Base-by-base conservation (phyloP, 1,140 invertebrate species). In the Dinothrombium tinctorium region DNA sequence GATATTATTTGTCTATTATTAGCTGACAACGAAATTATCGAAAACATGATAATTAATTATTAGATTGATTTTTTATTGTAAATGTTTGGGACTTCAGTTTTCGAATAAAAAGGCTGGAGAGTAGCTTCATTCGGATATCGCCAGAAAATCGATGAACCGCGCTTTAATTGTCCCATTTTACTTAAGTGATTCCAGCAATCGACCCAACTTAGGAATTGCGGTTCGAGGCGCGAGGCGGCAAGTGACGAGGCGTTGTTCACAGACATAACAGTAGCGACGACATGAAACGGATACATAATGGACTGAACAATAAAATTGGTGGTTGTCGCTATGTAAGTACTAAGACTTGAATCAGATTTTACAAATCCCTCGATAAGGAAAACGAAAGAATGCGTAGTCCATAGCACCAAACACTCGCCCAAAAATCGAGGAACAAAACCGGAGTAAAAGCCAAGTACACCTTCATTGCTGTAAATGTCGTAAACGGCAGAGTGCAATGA, bases 181-280 rank as follows among this genome's bases (percentile, higher is more conserved):
- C 37, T 48, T 26, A 90, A 57, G 51, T 84, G 73, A 17, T 59
- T 62, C 71, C 74, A 82, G 56, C 82, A 87, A 42, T 74, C 63
- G 2, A 69, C 54, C 81, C 80, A 89, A 37, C 60, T 67, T 2
- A 55, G 56, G 15, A 67, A 56, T 25, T 78, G 76, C 78, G 84
- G 84, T 9, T 68, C 58, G n/a, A 42, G 20, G 12, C 31, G 20
- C 5, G 41, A 21, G 3, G 40, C 40, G 25, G 19, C 19, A 9
- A 48, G 23, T 38, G 33, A 44, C 9, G 21, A 33, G 45, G 50
- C 62, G 62, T 51, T 69, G 42, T 72, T 75, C 3, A 86, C 73
- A 44, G 72, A 68, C 73, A 83, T 83, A 53, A 81, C 81, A 46
- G 77, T 76, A 24, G 76, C 76, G 1, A 87, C 78, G 12, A 89